These are phyloP conservation scores for Pandemis cinnamomeana DNA, from an alignment of 2,888 invertebrate genomes.

Conservation along the genomic window DNA sequence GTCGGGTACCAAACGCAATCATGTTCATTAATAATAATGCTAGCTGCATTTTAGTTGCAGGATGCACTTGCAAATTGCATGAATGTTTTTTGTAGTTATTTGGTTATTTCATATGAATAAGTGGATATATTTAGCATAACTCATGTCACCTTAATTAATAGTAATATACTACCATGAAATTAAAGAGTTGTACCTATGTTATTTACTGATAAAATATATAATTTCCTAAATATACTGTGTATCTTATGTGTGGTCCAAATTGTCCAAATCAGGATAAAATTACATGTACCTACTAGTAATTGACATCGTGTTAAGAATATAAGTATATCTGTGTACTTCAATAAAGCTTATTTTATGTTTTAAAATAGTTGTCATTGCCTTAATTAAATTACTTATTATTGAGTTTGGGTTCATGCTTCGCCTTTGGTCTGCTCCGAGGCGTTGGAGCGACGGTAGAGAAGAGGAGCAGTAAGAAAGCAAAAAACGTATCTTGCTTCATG, in stretches of 20 bases:
- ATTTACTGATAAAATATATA: not conserved
- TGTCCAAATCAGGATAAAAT: constrained; percentile 25
- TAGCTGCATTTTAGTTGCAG: too few relatives aligned
- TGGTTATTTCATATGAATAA: not conserved
- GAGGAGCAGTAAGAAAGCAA: too few relatives aligned
- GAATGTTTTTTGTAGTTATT: not conserved
- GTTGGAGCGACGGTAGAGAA: too few relatives aligned
- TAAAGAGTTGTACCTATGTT: not conserved
- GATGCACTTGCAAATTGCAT: too few relatives aligned
- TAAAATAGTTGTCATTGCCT: not conserved
- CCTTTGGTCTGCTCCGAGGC: too few relatives aligned
- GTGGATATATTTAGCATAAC: not conserved
- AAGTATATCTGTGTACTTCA: not conserved
- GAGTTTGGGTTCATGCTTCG: too few relatives aligned
- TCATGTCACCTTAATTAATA: not conserved
- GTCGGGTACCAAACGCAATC: too few relatives aligned
- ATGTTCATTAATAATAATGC: not conserved
- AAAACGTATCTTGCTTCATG: too few relatives aligned
- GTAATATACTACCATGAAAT: not conserved
- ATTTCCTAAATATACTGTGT: not conserved
- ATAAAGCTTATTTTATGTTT: not conserved
- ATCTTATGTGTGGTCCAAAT: constrained; percentile 13
- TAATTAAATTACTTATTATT: too few relatives aligned
- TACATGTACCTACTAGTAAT: not conserved
- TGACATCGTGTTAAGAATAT: not conserved